phyloP scores from a whole-genome alignment of 2,113 vertebrate genomes.

The Thamnaconus septentrionalis region DNA sequence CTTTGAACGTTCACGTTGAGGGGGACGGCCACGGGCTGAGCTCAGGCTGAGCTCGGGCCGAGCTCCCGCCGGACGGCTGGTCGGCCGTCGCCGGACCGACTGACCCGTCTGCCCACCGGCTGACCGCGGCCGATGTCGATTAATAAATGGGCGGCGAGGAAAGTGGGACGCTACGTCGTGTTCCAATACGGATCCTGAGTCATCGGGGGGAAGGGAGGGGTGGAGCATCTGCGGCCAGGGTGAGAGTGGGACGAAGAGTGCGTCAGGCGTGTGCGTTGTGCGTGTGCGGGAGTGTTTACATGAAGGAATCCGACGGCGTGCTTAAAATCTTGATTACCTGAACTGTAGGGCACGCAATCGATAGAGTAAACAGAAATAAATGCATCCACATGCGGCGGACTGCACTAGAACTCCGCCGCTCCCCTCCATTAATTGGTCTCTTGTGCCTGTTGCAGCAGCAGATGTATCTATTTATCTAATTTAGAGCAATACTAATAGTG shows the following conservation, averaged over 20 bases:
- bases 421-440: conserved; percentile 59
- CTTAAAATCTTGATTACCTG: conserved; percentile 38
- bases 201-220: conserved; percentile 1
- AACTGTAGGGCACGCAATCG: conserved; percentile 40
- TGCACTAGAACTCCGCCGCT: conserved; percentile 39
- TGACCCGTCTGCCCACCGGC: conserved; percentile 52
- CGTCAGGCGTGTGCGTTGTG: not conserved
- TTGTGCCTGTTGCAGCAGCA: conserved; percentile 59
- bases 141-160: conserved; percentile 58
- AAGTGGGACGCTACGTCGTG: conserved; percentile 29
- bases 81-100: not conserved
- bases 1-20: conserved; percentile 4
- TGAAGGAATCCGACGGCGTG: conserved; percentile 25
- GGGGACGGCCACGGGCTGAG: conserved; percentile 5
- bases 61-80: conserved; percentile 37
- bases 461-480: conserved; percentile 60
- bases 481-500: conserved; percentile 43
- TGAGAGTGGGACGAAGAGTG: too few relatives aligned
- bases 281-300: conserved; percentile 15
- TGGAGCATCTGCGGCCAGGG: too few relatives aligned
- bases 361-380: conserved; percentile 51
- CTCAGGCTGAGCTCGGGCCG: conserved; percentile 34
- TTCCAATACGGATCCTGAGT: conserved; percentile 27
- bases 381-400: conserved; percentile 22
- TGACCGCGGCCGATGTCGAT: conserved; percentile 42